Conservation (phyloP, 2,888 invertebrate genomes). For the Bimastos eiseni region DNA sequence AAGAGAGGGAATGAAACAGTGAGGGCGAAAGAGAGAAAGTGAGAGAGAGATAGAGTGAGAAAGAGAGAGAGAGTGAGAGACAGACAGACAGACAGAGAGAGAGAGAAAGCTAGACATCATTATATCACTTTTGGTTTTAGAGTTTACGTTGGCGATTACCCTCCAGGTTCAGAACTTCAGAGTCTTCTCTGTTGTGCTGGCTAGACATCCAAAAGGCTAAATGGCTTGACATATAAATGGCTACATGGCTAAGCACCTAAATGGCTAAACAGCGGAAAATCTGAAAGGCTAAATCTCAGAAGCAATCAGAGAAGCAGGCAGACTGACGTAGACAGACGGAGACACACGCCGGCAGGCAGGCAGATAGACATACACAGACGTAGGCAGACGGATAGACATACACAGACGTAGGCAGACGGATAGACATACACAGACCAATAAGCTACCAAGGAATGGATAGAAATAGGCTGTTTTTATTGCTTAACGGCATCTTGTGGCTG, state of each 20-base stretch:
- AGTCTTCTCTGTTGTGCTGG: neutral
- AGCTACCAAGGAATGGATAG: neutral
- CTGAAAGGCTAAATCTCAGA: neutral
- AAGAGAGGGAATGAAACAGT: neutral
- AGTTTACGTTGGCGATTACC: neutral
- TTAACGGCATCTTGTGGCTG: too few relatives aligned
- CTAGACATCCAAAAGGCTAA: neutral
- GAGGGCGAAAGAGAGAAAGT: neutral
- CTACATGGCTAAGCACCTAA: too few relatives aligned
- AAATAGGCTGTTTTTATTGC: neutral
- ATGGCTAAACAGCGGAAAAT: too few relatives aligned
- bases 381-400: neutral
- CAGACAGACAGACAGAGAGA: neutral
- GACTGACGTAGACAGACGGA: neutral
- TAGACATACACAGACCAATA: too few relatives aligned
- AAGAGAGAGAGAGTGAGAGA: neutral
- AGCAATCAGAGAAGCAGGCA: neutral
- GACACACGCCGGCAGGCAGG: neutral
- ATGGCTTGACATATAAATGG: too few relatives aligned
- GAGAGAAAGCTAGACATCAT: neutral
- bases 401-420: neutral
- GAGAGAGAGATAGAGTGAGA: neutral
- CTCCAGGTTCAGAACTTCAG: too few relatives aligned
- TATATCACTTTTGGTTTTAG: neutral
- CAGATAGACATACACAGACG: neutral